These are phyloP conservation scores for Crocuta crocuta DNA, from an alignment of 2,113 vertebrate species.

Conservation along the genomic window DNA sequence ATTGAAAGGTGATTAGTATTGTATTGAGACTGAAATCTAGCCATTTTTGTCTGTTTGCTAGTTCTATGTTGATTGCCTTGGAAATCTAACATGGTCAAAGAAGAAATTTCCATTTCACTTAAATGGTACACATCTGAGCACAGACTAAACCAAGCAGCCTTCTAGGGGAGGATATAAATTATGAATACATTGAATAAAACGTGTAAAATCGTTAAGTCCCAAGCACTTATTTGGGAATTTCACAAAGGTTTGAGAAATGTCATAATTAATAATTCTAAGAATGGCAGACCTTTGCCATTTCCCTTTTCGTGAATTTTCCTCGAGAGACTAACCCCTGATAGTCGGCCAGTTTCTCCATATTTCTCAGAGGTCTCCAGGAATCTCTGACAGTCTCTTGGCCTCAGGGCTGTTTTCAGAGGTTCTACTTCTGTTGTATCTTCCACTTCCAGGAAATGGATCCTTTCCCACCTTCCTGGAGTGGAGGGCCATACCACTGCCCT, in stretches of 20 bases:
- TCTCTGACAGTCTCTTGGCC: not conserved
- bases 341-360: not conserved
- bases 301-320: not conserved
- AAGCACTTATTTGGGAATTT: constrained; percentile 36
- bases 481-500: not conserved
- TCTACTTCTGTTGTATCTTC: not conserved
- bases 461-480: not conserved
- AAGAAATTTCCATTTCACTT: not conserved
- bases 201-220: not conserved
- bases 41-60: not conserved
- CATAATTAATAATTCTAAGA: not conserved
- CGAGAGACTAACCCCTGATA: not conserved
- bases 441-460: not conserved
- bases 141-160: not conserved
- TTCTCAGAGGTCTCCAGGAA: not conserved
- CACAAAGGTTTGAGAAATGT: not conserved
- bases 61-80: not conserved
- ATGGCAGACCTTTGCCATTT: not conserved
- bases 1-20: not conserved
- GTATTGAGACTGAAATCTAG: not conserved
- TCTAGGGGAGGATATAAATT: not conserved
- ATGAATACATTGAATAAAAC: not conserved
- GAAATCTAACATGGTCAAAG: not conserved
- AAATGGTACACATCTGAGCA: not conserved
- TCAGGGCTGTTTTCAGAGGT: not conserved